Base-by-base conservation (phyloP, 1,140 invertebrate genomes). In the Brachionus angularis region DNA sequence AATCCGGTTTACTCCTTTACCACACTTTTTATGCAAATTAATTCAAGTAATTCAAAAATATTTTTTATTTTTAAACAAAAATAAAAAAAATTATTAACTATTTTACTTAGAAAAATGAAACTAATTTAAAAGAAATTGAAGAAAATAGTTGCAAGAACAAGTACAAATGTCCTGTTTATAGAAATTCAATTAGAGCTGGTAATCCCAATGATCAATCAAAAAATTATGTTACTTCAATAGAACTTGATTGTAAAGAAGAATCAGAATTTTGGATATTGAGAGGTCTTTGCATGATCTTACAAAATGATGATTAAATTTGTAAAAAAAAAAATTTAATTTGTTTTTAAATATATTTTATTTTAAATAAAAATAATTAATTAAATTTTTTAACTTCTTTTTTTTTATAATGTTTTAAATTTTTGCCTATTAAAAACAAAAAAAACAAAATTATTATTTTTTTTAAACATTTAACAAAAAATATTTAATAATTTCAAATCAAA, bases 181-280 rank as follows among this genome's bases (percentile, higher is more conserved):
- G 36, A 36, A 70, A 42, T 44, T 49, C 67, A 16, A 29, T 53
- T 14, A 46, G 67, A 70, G 67, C 67, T 0, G 67, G 33, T 3
- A 70, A 46, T 52, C 29, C 47, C 7, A 70, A 16, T 34, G 67
- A 70, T 46, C 62, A 67, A 34, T n/a, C 25, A 12, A 47, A 50
- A 49, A 67, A 67, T 50, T 67, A 33, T 67, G 62, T 67, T n/a
- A 67, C 62, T 14, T 49, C 62, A 47, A 67, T 67, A 27, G 44
- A 50, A 3, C 25, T 67, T 14, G 44, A 33, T 25, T 67, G 62
- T 34, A 33, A 16, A 67, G 62, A 67, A 25, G 42, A 47, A 18
- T 29, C 62, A 31, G 16, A 67, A 31, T 67, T 67, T 50, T 67
- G 62, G 62, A 46, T 50, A 21, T 25, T 67, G 5, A 47, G 62